Base-by-base conservation (phyloP, 2,797 vertebrate species). In the Alectoris magna region DNA sequence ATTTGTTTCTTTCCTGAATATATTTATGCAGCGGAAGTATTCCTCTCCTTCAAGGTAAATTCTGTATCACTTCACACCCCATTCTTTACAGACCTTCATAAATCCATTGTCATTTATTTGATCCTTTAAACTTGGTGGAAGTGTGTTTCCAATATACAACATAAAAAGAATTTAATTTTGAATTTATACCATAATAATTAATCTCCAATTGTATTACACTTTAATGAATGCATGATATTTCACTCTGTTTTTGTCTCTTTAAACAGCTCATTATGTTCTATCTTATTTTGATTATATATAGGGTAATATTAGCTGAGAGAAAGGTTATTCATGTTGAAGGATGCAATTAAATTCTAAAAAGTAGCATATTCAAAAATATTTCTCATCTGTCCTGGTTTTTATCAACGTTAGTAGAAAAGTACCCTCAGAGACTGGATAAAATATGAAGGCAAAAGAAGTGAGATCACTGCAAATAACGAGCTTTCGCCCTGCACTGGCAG, bases 21-120 rank as follows among this genome's bases (percentile, higher is more conserved):
- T 91, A 84, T 94, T 94, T 95, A 95, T 82, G 95, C 96, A 93
- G 94, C 95, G 95, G 96, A 96, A 96, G 95, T 81, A 79, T 91
- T 95, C 92, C 41, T 92, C 79, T 92, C n/a, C 93, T 90, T 86
- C 60, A 92, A 96, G 96, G 96, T 96, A 96, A 96, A 96, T 82
- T 90, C 91, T 96, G 94, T 91, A 73, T 68, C 0, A 38, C 86
- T 92, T 94, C 85, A 86, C 87, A 84, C 71, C 19, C 39, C 94
- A 81, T 95, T 91, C 67, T 81, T 90, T 90, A 76, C 70, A 88
- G 87, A 91, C 41, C 38, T 87, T 92, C 93, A 89, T 95, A 84
- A 93, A 88, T 84, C 76, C 93, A 88, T 92, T 82, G 41, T 76
- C 91, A 73, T 94, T 79, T 80, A 64, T 85, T 84, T 93, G 87